A percentile compares a stretch with the other conserved stretches of the same genome.
Conservation (phyloP, 2,113 vertebrate species). For the Phrynosoma blainvillii region DNA sequence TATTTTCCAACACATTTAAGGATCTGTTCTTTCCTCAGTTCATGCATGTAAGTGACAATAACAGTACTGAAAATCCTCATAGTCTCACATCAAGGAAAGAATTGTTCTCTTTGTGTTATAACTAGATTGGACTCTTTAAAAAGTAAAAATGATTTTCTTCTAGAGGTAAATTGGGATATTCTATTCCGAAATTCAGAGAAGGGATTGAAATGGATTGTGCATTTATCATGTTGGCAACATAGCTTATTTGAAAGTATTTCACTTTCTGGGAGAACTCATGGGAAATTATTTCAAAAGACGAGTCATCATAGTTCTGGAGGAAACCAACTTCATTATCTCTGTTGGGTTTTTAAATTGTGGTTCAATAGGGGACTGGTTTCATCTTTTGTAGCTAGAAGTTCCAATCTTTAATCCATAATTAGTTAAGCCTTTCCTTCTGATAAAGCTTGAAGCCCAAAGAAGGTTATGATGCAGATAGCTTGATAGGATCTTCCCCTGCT, state of each 20-base stretch:
- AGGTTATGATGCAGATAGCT: conserved; percentile 26
- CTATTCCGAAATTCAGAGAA: not conserved
- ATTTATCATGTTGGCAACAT: not conserved
- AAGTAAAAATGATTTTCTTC: not conserved
- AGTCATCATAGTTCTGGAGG: not conserved
- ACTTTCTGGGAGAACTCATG: not conserved
- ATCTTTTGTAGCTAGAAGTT: conserved; percentile 39
- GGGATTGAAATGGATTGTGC: conserved; percentile 8
- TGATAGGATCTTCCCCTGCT: conserved; percentile 33
- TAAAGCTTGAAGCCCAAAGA: conserved; percentile 26
- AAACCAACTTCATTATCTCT: conserved; percentile 19
- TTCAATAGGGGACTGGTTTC: conserved; percentile 20
- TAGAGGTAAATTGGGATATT: conserved; percentile 13
- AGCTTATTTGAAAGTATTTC: conserved; percentile 17
- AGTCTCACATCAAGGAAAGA: not conserved
- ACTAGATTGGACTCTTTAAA: not conserved
- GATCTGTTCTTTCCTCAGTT: not conserved
- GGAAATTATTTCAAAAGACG: conserved; percentile 41
- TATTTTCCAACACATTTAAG: not conserved
- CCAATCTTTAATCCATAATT: conserved; percentile 19
- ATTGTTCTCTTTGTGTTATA: not conserved
- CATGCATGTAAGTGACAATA: not conserved
- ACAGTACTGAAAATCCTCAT: not conserved
- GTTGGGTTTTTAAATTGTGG: conserved; percentile 45
- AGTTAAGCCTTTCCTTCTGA: conserved; percentile 44